Conservation (phyloP, 2,888 invertebrate species). For the Chironomus riparius region DNA sequence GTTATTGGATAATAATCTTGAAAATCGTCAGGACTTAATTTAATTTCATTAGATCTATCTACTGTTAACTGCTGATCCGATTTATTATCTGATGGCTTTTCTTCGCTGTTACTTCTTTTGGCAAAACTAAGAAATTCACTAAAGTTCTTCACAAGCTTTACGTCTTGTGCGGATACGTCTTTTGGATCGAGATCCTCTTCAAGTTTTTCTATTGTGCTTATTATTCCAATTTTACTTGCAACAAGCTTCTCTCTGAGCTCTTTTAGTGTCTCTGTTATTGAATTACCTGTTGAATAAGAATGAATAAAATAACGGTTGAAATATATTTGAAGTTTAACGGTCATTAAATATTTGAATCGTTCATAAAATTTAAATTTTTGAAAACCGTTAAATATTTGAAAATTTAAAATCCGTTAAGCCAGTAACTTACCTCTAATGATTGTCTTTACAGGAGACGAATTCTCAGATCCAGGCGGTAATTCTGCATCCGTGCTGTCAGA, state of each 20-base stretch:
- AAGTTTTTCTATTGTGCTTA: slow-evolving; percentile 51
- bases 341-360: too few relatives aligned
- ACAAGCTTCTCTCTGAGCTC: slow-evolving; percentile 49
- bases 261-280: slow-evolving; percentile 37
- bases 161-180: slow-evolving; percentile 38
- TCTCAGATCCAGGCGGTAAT: not conserved
- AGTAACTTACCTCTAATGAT: not conserved
- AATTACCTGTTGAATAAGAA: not conserved
- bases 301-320: too few relatives aligned
- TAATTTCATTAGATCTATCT: slow-evolving; percentile 34
- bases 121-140: slow-evolving; percentile 78
- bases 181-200: slow-evolving; percentile 40
- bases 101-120: slow-evolving; percentile 51
- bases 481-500: slow-evolving; percentile 21
- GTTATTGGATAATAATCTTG: slow-evolving; percentile 81
- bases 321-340: too few relatives aligned
- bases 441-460: slow-evolving; percentile 12
- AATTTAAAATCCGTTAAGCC: too few relatives aligned
- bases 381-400: too few relatives aligned
- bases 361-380: too few relatives aligned
- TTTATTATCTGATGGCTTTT: slow-evolving; percentile 41
- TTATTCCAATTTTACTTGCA: slow-evolving; percentile 45
- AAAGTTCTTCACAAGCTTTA: slow-evolving; percentile 62
- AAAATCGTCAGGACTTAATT: slow-evolving; percentile 62
- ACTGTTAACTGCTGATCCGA: slow-evolving; percentile 40